Percentiles rank a stretch among this genome's conserved stretches.
phyloP scores from a whole-genome alignment of 2,888 invertebrate species.

The Acleris literana region DNA sequence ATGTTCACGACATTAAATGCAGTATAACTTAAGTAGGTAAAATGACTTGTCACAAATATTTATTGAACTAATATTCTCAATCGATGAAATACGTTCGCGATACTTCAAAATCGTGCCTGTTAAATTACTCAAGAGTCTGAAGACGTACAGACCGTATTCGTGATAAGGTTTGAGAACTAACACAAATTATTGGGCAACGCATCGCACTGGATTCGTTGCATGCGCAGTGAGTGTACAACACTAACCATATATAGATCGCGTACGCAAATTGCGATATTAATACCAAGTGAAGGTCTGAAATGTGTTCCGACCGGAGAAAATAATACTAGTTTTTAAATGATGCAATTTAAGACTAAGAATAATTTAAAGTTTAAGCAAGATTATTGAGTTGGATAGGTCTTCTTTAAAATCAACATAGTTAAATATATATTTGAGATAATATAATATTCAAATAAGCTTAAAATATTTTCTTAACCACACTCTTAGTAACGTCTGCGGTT shows the following conservation, averaged over 20 bases:
- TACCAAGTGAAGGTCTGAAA: conserved; percentile 49
- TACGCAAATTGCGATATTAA: conserved; percentile 45
- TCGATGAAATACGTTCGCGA: conserved; percentile 3
- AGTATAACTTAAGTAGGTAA: too few relatives aligned
- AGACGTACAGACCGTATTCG: conserved; percentile 14
- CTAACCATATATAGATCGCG: conserved; percentile 47
- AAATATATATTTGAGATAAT: too few relatives aligned
- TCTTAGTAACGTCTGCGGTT: conserved; percentile 11
- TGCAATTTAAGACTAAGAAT: background rate
- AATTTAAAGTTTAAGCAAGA: background rate
- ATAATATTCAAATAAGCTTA: background rate
- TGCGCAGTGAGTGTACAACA: conserved; percentile 46
- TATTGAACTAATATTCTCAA: background rate
- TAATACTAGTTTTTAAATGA: background rate
- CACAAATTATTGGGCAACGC: conserved; percentile 57
- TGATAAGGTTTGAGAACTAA: conserved; percentile 45
- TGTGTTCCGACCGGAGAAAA: background rate
- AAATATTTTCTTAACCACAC: conserved; percentile 1
- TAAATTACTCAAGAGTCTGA: background rate
- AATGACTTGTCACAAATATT: too few relatives aligned
- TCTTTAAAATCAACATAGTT: background rate
- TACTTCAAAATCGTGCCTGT: conserved; percentile 9
- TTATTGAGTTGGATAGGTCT: background rate
- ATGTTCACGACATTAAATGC: too few relatives aligned
- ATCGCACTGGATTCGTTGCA: conserved; percentile 49